Conservation (phyloP, 2,113 vertebrate species). For the Perca schrenkii region DNA sequence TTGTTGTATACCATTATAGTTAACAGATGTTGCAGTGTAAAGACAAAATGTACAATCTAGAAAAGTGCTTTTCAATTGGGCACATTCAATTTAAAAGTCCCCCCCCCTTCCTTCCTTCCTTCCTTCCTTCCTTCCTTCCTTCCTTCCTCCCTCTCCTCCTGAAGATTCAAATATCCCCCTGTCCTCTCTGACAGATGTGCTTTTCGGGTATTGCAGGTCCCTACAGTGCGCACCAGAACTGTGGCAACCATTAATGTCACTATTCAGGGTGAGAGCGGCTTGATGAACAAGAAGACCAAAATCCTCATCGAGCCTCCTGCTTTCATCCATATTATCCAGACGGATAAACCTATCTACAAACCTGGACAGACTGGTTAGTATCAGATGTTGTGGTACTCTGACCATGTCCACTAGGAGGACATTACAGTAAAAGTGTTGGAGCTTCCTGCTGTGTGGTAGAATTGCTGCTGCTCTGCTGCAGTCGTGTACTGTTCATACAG, state of each 20-base stretch:
- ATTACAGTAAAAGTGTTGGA: neutral
- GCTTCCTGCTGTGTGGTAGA: neutral
- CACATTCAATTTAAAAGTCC: neutral
- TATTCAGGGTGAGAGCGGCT: constrained; percentile 8
- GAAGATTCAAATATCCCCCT: neutral
- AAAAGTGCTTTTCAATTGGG: neutral
- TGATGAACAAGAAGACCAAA: constrained; percentile 56
- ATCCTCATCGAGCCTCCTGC: constrained; percentile 63
- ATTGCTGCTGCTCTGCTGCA: neutral
- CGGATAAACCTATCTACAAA: constrained; percentile 85
- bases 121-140: neutral
- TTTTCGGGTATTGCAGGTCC: constrained; percentile 70
- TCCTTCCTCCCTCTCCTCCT: neutral
- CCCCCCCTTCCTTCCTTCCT: no score
- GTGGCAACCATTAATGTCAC: constrained; percentile 58
- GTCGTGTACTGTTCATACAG: neutral
- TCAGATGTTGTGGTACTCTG: neutral
- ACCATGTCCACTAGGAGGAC: neutral
- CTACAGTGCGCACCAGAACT: constrained; percentile 35
- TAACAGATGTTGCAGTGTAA: constrained; percentile 15
- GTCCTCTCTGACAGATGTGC: constrained; percentile 20
- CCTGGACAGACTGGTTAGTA: constrained; percentile 80
- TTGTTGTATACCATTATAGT: neutral
- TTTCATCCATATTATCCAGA: constrained; percentile 73
- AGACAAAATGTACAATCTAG: neutral